A percentile compares a stretch with the other conserved stretches of the same genome.
These are phyloP conservation scores for Mechanitis messenoides DNA, from an alignment of 2,888 invertebrate species.

Conservation along the genomic window DNA sequence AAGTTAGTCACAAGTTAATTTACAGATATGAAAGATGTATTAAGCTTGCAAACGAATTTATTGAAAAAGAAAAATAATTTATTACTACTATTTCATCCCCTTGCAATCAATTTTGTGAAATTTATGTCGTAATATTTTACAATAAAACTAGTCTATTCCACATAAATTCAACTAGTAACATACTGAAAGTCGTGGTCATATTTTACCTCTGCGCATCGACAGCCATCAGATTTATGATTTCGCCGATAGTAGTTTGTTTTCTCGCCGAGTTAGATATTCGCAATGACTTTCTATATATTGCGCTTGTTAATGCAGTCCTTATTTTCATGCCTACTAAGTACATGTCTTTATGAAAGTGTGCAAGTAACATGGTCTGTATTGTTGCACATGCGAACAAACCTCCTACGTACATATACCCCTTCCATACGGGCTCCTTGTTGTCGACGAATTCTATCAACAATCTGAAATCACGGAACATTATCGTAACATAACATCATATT, in stretches of 20 bases:
- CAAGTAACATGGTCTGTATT: conserved; percentile 88
- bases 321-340: conserved; percentile 93
- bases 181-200: too few species aligned
- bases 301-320: conserved; percentile 90
- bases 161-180: too few species aligned
- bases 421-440: conserved; percentile 82
- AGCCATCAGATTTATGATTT: conserved; percentile 94
- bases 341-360: conserved; percentile 95
- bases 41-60: too few species aligned
- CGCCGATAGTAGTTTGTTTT: conserved; percentile 91
- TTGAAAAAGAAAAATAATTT: too few species aligned
- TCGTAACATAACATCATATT: too few species aligned
- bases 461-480: conserved; percentile 57
- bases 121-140: too few species aligned
- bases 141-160: too few species aligned
- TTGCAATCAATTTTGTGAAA: too few species aligned
- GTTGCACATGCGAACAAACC: conserved; percentile 85
- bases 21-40: too few species aligned
- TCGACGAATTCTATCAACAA: conserved; percentile 84
- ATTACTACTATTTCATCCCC: too few species aligned
- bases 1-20: too few species aligned
- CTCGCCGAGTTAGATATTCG: conserved; percentile 86
- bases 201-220: conserved; percentile 88
- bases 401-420: conserved; percentile 89
- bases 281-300: conserved; percentile 91